Evolutionary conservation across 2,797 vertebrate genomes (phyloP).

Genomic region (Labroides dimidiatus): DNA sequence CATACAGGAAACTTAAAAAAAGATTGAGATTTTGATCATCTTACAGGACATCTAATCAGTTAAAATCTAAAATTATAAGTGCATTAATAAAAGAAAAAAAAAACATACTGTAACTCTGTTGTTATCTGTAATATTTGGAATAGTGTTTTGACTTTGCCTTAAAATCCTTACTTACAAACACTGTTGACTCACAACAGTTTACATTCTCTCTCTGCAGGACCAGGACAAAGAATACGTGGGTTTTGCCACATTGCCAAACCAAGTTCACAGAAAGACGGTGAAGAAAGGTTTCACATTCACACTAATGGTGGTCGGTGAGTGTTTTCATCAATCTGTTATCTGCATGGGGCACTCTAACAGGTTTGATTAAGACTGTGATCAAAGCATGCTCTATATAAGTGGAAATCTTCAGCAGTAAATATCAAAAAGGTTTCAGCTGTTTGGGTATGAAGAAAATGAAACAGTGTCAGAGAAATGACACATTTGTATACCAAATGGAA

Average conservation of each 20-base stretch:
- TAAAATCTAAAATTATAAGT: no score
- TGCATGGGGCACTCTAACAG: background rate
- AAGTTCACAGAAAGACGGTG: conserved; percentile 90
- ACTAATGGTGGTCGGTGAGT: conserved; percentile 88
- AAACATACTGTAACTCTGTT: no score
- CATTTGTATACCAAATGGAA: no score
- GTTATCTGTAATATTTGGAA: no score
- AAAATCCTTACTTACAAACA: background rate
- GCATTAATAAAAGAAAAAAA: no score
- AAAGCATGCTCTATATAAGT: no score
- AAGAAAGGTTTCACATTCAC: conserved; percentile 92
- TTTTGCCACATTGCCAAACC: conserved; percentile 88
- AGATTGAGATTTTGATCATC: no score
- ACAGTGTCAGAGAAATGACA: background rate
- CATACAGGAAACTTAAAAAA: no score
- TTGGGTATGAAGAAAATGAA: background rate
- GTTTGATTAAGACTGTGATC: background rate
- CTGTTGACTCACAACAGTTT: background rate
- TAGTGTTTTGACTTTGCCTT: no score
- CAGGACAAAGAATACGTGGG: conserved; percentile 91
- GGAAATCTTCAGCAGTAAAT: no score
- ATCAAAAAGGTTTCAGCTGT: background rate
- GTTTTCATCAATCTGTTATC: background rate
- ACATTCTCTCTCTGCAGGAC: conserved; percentile 69
- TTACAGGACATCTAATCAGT: no score